A percentile compares a stretch with the other conserved stretches of the same genome.
These are phyloP conservation scores for Triplophysa yarkandensis DNA, from an alignment of 2,797 vertebrate species.

Conservation along the genomic window DNA sequence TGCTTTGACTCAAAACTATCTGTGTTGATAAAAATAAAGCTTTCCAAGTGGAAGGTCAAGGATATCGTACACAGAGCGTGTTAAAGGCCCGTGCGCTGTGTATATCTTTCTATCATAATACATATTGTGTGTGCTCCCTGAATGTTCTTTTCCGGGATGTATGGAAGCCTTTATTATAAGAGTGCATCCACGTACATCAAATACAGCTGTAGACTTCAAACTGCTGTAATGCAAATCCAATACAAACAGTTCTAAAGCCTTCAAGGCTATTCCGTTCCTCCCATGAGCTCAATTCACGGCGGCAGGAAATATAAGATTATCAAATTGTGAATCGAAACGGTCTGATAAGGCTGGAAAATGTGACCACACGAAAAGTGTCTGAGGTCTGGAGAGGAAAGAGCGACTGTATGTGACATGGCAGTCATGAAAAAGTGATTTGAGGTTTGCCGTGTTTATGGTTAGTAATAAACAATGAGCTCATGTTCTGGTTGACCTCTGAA, in stretches of 20 bases:
- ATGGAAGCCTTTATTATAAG: neutral
- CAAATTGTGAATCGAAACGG: constrained; percentile 52
- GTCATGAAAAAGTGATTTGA: constrained; percentile 53
- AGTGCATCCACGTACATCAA: neutral
- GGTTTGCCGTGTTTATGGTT: constrained; percentile 55
- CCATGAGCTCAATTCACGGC: constrained; percentile 56
- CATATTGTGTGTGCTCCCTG: no score
- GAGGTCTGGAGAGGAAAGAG: constrained; percentile 19
- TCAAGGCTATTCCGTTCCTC: constrained; percentile 17
- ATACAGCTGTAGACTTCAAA: neutral
- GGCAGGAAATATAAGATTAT: constrained; percentile 60
- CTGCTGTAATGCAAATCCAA: neutral
- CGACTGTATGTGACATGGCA: constrained; percentile 43
- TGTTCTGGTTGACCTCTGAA: constrained; percentile 50
- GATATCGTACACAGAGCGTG: constrained; percentile 29
- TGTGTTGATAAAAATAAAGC: constrained; percentile 43
- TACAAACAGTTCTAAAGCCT: neutral
- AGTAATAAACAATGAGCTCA: constrained; percentile 67
- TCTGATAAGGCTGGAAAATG: constrained; percentile 41
- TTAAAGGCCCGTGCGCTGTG: neutral
- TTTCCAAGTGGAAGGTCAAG: constrained; percentile 19
- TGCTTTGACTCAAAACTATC: constrained; percentile 14
- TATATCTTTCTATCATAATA: no score
- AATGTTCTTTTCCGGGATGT: no score
- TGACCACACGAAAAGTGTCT: constrained; percentile 11